Percentiles rank a stretch among this genome's conserved stretches.
Conservation (phyloP, 1,140 invertebrate genomes). For the Cydia pomonella region DNA sequence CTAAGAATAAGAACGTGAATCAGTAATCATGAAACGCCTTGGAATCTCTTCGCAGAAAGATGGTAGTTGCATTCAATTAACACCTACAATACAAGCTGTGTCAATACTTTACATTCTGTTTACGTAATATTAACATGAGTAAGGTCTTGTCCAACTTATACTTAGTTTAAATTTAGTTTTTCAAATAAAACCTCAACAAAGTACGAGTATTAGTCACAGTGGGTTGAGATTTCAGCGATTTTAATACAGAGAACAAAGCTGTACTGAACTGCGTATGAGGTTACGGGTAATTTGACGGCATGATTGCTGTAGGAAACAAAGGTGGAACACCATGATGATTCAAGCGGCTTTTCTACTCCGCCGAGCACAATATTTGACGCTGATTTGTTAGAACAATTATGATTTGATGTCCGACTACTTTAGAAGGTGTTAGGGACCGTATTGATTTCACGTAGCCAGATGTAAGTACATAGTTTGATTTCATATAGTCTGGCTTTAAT, state of each 20-base stretch:
- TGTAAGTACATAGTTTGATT: too few relatives aligned
- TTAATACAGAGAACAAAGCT: constrained; percentile 25
- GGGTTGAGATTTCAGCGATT: constrained; percentile 10
- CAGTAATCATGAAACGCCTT: constrained; percentile 26
- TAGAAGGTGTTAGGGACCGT: too few relatives aligned
- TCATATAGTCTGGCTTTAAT: too few relatives aligned
- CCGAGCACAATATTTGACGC: constrained; percentile 27
- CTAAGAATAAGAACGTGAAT: constrained; percentile 7
- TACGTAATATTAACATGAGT: constrained; percentile 21
- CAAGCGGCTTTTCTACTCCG: constrained; percentile 45
- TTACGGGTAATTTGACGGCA: constrained; percentile 47
- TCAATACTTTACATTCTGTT: constrained; percentile 17
- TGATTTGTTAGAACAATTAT: constrained; percentile 31
- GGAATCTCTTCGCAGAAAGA: constrained; percentile 26
- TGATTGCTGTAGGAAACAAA: constrained; percentile 49
- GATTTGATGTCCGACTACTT: background rate
- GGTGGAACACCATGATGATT: constrained; percentile 37
- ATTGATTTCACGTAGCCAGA: too few relatives aligned
- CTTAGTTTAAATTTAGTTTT: background rate
- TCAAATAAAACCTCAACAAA: background rate
- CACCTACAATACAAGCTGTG: constrained; percentile 24
- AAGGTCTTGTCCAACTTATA: background rate
- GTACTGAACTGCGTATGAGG: constrained; percentile 31
- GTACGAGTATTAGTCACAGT: background rate
- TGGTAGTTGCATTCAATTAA: constrained; percentile 16